These are phyloP conservation scores for Pantala flavescens DNA, from an alignment of 1,140 invertebrate genomes.

Conservation along the genomic window DNA sequence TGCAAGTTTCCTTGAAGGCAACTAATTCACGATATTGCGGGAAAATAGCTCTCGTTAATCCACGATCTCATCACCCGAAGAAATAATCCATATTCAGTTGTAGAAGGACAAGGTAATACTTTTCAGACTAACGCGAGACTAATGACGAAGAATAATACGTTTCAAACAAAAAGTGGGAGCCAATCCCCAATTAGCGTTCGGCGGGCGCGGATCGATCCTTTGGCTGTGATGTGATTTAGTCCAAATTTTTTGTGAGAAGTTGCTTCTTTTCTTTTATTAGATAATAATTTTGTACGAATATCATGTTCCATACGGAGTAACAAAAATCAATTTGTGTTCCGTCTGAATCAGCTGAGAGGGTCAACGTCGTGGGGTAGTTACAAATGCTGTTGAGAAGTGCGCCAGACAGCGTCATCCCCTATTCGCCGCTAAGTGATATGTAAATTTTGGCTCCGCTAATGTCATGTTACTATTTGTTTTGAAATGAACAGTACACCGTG, in stretches of 20 bases:
- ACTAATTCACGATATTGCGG: too few species aligned
- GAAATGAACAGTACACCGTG: background rate
- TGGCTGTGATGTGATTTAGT: background rate
- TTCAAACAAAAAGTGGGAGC: background rate
- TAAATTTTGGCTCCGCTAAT: background rate
- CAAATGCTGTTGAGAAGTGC: background rate
- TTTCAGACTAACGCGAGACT: too few species aligned
- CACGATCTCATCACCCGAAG: too few species aligned
- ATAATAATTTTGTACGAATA: too few species aligned
- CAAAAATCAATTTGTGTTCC: too few species aligned
- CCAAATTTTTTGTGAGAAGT: background rate
- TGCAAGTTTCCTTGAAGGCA: too few species aligned
- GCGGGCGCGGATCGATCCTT: conserved; percentile 5
- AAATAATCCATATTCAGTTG: too few species aligned
- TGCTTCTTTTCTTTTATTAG: background rate
- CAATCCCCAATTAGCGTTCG: conserved; percentile 7
- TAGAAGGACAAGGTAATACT: too few species aligned
- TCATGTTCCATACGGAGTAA: too few species aligned
- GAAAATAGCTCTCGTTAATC: too few species aligned
- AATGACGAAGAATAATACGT: background rate
- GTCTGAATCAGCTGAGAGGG: too few species aligned
- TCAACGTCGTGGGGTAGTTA: background rate
- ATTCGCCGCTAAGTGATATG: background rate
- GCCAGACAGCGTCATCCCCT: background rate
- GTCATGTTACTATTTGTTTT: background rate